Percentiles rank a stretch among this genome's conserved stretches.
phyloP scores from a whole-genome alignment of 2,888 invertebrate genomes.

The Brenthis daphne region DNA sequence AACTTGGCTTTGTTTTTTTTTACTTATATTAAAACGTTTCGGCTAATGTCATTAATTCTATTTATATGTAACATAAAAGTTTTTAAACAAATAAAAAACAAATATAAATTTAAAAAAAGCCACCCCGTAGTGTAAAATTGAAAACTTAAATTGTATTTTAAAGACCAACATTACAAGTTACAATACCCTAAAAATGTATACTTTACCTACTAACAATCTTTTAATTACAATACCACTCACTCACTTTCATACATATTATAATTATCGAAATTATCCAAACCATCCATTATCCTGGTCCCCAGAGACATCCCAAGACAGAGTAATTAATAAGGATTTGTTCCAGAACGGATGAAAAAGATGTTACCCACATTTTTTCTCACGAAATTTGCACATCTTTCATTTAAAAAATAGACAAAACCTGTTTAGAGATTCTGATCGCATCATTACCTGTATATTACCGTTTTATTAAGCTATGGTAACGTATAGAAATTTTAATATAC shows the following conservation, averaged over 20 bases:
- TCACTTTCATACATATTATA: background rate
- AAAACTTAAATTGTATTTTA: too few species aligned
- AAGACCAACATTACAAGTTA: too few species aligned
- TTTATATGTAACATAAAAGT: too few species aligned
- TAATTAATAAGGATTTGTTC: constrained; percentile 39
- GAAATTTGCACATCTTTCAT: constrained; percentile 51
- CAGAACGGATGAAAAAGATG: constrained; percentile 22
- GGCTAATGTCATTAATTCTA: too few species aligned
- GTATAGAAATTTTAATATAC: background rate
- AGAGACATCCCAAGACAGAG: constrained; percentile 12
- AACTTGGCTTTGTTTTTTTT: too few species aligned
- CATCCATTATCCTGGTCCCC: constrained; percentile 14
- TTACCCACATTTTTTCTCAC: constrained; percentile 32
- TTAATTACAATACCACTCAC: too few species aligned
- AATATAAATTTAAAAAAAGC: too few species aligned
- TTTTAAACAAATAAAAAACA: too few species aligned
- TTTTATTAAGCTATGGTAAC: background rate
- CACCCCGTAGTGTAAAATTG: too few species aligned
- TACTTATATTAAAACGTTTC: too few species aligned
- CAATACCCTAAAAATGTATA: too few species aligned
- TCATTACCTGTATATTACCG: constrained; percentile 40
- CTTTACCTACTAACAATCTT: too few species aligned
- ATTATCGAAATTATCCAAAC: background rate
- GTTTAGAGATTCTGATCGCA: constrained; percentile 69
- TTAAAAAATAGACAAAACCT: constrained; percentile 52